Percentiles rank a stretch among this genome's conserved stretches.
These are phyloP conservation scores for Xiphorhynchus elegans DNA, from an alignment of 2,113 vertebrate species.

Conservation along the genomic window DNA sequence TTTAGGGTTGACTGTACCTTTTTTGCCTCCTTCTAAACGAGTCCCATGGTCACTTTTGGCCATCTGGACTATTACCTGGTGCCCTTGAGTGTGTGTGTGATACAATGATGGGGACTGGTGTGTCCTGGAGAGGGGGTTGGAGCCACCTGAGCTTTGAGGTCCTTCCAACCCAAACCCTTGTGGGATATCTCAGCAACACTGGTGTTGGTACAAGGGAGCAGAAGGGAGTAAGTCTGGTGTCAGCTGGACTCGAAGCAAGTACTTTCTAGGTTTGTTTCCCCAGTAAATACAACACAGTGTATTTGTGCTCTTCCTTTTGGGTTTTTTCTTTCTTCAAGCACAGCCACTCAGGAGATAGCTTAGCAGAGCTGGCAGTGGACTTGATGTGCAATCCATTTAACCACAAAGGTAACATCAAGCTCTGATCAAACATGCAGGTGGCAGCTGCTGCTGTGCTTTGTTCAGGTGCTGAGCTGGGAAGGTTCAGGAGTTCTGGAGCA, in stretches of 20 bases:
- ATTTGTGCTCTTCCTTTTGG: background rate
- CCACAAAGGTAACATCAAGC: background rate
- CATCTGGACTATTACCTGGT: accelerated
- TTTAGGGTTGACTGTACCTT: background rate
- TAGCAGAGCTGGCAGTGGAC: background rate
- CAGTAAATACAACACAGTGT: background rate
- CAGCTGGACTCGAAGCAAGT: background rate
- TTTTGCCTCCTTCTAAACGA: background rate
- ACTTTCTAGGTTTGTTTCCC: background rate
- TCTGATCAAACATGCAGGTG: background rate
- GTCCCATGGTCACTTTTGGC: background rate
- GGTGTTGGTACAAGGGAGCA: background rate
- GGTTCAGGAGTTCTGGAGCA: background rate
- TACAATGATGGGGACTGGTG: accelerated
- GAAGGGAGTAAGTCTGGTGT: background rate
- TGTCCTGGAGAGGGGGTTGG: background rate
- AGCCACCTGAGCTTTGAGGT: background rate
- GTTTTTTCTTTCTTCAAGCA: background rate
- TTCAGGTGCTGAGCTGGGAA: background rate
- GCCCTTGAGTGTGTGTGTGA: no score
- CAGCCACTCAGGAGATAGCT: background rate
- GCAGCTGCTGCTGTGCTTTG: background rate
- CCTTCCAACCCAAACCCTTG: background rate
- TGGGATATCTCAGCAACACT: background rate
- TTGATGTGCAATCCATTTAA: background rate